Evolutionary conservation across 2,113 vertebrate genomes (phyloP), one percentile per base, ranked within the genome.

Genomic region (Equus quagga): DNA sequence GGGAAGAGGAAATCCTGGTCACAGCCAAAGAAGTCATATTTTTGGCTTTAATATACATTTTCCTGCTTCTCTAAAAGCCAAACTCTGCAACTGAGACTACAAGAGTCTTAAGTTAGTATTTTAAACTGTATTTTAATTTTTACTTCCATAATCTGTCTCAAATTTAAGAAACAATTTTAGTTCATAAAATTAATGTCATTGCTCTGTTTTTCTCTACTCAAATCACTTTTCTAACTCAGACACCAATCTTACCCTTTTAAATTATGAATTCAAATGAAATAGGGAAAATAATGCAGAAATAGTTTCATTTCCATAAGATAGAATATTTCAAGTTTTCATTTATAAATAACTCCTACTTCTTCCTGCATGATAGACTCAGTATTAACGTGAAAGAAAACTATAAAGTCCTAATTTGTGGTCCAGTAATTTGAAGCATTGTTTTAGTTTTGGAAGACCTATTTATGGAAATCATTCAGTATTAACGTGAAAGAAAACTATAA

Each of bases 1-100:
- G 97, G 98, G 98, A 98, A 99, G 98, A 99, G 99, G 99, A 99
- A 99, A 99, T 99, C 98, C 99, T 98, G 98, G 98, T 99, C 98
- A 99, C 98, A 99, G 99, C 98, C 99, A 99, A 99, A 99, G 91
- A 96, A 99, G 98, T 98, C 85, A 92, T 98, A 98, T 97, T 98
- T 99, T 98, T 99, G 99, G 99, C 99, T 98, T 98, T 64, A 98
- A 98, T 97, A 98, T 95, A 98, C 97, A 98, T 99, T 99, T 99
- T 98, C 98, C 99, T 98, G 97, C 97, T 98, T 98, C 60, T 67
- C 96, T 98, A 93, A 98, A 94, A 98, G 98, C 98, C 98, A 98
- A 98, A 96, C 64, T 93, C 96, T 46, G 97, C 98, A 97, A 98
- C 11, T 93, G 97, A 98, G 98, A 98, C 96, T 64, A 96, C 88